Evolutionary conservation across 2,888 invertebrate genomes (phyloP).

Genomic region (Serripes groenlandicus): DNA sequence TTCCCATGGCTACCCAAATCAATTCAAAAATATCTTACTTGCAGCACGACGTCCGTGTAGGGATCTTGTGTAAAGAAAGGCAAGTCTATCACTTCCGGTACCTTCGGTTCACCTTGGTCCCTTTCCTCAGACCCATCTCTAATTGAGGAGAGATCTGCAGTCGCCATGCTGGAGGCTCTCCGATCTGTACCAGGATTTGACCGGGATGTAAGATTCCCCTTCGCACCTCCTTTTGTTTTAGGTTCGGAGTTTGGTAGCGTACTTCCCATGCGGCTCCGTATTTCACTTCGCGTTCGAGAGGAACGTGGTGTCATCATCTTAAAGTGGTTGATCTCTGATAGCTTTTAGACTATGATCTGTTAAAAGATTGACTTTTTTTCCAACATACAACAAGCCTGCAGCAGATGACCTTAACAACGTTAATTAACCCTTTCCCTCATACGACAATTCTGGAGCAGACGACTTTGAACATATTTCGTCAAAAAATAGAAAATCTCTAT

Average conservation of each 20-base stretch:
- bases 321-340: neutral
- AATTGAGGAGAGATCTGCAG: slow-evolving; percentile 6
- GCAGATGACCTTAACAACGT: no score
- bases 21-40: slow-evolving; percentile 27
- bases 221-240: slow-evolving; percentile 21
- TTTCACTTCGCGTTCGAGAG: neutral
- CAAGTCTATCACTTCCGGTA: slow-evolving; percentile 44
- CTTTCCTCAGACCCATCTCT: slow-evolving; percentile 1
- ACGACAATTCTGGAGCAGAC: no score
- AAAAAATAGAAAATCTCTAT: no score
- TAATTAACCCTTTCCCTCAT: no score
- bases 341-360: neutral
- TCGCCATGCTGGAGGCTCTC: neutral
- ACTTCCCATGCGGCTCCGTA: slow-evolving; percentile 4
- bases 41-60: slow-evolving; percentile 61
- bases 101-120: slow-evolving; percentile 1
- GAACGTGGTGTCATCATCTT: slow-evolving; percentile 10
- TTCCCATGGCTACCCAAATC: neutral
- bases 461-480: no score
- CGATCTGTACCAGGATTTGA: neutral
- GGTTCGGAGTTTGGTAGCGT: slow-evolving; percentile 27
- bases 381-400: neutral
- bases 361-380: neutral
- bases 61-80: slow-evolving; percentile 66
- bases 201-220: slow-evolving; percentile 12